Conservation (phyloP, 2,888 invertebrate genomes). For the Sminthurides aquaticus region DNA sequence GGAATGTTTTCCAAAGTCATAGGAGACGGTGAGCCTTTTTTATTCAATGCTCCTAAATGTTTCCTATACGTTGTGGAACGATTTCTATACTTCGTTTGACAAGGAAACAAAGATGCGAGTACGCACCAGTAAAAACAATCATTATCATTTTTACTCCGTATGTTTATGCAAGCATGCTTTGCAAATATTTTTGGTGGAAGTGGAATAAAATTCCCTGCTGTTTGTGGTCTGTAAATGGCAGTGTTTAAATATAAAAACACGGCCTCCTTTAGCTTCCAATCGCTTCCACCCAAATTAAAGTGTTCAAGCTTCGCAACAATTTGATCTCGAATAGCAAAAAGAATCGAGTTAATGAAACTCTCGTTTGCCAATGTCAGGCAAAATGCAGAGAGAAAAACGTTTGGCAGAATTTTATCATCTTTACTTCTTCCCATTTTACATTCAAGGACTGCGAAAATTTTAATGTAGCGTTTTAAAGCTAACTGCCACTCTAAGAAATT, state of each 20-base stretch:
- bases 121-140: neutral
- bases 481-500: neutral
- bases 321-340: no score
- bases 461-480: neutral
- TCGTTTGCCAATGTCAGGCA: neutral
- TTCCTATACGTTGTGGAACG: neutral
- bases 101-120: neutral
- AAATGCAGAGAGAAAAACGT: neutral
- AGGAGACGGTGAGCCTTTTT: neutral
- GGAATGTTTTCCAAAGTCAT: neutral
- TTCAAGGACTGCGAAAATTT: neutral
- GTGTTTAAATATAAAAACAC: no score
- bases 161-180: neutral
- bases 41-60: neutral
- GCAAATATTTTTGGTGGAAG: neutral
- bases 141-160: neutral
- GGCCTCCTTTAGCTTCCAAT: no score
- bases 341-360: neutral
- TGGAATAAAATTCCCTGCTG: neutral
- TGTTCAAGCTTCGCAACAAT: no score
- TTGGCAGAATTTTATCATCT: neutral
- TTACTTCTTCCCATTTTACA: neutral
- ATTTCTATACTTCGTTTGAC: neutral
- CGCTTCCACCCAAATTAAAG: no score
- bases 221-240: no score